Evolutionary conservation across 2,797 vertebrate genomes (phyloP).

Genomic region (Silurus lanzhouensis): DNA sequence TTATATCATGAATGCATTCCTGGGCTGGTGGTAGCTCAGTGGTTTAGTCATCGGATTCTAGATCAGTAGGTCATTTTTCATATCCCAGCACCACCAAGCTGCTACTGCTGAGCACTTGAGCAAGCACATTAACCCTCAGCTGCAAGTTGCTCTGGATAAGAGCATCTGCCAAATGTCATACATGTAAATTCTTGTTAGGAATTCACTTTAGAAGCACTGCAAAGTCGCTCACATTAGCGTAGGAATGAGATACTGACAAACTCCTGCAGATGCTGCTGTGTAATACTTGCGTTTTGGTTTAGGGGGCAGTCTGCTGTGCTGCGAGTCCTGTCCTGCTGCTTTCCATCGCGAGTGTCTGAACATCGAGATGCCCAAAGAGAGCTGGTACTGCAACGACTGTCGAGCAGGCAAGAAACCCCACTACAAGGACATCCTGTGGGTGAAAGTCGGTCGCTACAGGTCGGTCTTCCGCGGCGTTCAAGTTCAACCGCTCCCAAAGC

Average conservation of each 20-base stretch:
- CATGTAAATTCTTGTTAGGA: too few relatives aligned
- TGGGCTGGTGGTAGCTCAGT: too few relatives aligned
- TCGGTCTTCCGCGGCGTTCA: conserved; percentile 60
- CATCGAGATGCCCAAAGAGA: conserved; percentile 97
- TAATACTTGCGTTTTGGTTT: conserved; percentile 26
- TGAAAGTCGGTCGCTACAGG: conserved; percentile 97
- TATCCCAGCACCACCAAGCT: too few relatives aligned
- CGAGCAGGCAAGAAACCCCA: conserved; percentile 96
- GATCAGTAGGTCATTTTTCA: too few relatives aligned
- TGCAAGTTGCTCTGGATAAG: too few relatives aligned
- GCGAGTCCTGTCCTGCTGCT: conserved; percentile 98
- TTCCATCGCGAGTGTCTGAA: conserved; percentile 98
- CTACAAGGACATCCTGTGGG: conserved; percentile 97
- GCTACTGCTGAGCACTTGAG: too few relatives aligned
- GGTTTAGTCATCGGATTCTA: too few relatives aligned
- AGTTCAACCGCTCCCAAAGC: not conserved
- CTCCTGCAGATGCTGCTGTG: not conserved
- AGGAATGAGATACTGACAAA: too few relatives aligned
- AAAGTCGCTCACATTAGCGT: too few relatives aligned
- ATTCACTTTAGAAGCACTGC: not conserved
- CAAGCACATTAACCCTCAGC: too few relatives aligned
- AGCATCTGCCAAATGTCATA: too few relatives aligned
- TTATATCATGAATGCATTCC: not conserved
- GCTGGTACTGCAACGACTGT: conserved; percentile 99
- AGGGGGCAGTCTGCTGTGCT: conserved; percentile 98